A percentile compares a stretch with the other conserved stretches of the same genome.
phyloP scores from a whole-genome alignment of 2,888 invertebrate genomes.

The Acanthosepion lycidas region DNA sequence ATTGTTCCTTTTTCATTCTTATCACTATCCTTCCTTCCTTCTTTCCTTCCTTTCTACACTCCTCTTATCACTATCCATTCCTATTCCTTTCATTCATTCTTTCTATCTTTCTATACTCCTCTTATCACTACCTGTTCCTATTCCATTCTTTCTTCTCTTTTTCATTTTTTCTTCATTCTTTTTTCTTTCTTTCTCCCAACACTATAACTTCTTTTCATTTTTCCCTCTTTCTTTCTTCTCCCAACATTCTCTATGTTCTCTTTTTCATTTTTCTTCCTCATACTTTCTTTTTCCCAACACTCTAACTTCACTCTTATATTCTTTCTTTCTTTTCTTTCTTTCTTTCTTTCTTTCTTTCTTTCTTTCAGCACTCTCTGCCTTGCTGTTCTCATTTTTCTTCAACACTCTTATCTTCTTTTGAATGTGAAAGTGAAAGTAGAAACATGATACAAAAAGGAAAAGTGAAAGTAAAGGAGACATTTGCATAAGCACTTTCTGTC shows the following conservation, averaged over 20 bases:
- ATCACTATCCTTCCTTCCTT: accelerated
- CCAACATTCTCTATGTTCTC: not conserved
- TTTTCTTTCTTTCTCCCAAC: not conserved
- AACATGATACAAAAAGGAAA: not conserved
- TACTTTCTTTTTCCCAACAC: no score
- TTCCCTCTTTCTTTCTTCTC: not conserved
- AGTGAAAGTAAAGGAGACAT: not conserved
- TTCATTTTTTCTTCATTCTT: not conserved
- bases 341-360: not conserved
- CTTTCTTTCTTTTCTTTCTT: not conserved
- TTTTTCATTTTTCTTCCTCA: not conserved
- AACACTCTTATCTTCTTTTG: not conserved
- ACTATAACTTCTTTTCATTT: not conserved
- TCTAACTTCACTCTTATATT: no score
- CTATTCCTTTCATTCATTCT: no score
- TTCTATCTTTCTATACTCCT: not conserved
- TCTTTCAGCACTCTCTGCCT: no score
- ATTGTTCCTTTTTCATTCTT: no score
- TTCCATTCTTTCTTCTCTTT: not conserved
- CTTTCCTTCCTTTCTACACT: no score
- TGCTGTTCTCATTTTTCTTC: no score
- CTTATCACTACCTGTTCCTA: not conserved
- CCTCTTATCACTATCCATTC: no score
- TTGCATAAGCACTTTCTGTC: constrained; percentile 6
- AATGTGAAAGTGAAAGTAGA: not conserved